Evolutionary conservation across 2,113 vertebrate genomes (phyloP), one percentile per base, ranked within the genome.

Genomic region (Misgurnus anguillicaudatus): DNA sequence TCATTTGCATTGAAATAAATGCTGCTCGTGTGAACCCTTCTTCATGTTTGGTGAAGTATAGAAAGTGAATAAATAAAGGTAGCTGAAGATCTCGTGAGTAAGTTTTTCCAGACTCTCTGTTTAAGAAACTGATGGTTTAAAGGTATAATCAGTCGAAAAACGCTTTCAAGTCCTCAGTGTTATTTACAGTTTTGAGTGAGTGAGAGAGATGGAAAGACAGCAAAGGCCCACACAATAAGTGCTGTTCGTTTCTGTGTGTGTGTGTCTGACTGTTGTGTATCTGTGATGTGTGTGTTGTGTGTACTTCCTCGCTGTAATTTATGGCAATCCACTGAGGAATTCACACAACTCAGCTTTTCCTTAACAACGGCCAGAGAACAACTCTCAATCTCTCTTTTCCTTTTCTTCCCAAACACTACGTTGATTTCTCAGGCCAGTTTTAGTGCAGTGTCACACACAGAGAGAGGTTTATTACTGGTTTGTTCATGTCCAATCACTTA

Each of bases 301-400:
- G n/a, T 67, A 36, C 14, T 53, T 80, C 73, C 62, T 39, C 62
- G 61, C 53, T 66, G 76, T 74, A 73, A 86, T 91, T 90, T 87
- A 86, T 87, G 87, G 82, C 90, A 87, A 87, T 90, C 86, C 86
- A 87, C 90, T 86, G 39, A 87, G 86, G 85, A 88, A 89, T 90
- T 88, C 65, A 76, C 82, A 85, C 61, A 58, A 84, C 82, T 89
- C 90, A 87, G 87, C 86, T 80, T 61, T 81, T 48, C 82, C 58
- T 60, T 80, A 10, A n/a, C 64, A 71, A 67, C 71, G 62, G 62
- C 64, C 79, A 76, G 68, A 75, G 45, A 42, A 74, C 64, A 51
- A 36, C 51, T 69, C 57, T 67, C 71, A 42, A n/a, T 55, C 41
- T 76, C 45, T 68, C 58, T 69, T 2, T 63, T 14, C 16, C 48